Base-by-base conservation (phyloP, 2,113 vertebrate species). In the Eleginops maclovinus region DNA sequence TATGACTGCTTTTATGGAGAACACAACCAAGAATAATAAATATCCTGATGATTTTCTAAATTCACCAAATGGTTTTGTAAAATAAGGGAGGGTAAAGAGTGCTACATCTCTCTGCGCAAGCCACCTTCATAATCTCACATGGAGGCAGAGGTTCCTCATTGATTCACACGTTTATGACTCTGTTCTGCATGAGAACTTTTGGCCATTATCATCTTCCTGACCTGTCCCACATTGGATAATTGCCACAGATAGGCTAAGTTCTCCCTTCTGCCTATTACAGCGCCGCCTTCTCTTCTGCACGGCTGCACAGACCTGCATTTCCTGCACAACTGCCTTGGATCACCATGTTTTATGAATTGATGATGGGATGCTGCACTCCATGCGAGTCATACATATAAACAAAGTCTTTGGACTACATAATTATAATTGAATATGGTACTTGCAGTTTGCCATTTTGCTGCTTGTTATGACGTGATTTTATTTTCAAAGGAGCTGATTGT, bases 141-240 rank as follows among this genome's bases (percentile, higher is more conserved):
- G 12, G 28, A 63, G 67, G 54, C 51, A n/a, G 11, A 58, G 62
- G 40, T 58, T 85, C 66, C 43, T 62, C 8, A 88, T 64, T 79
- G 76, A 84, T 81, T 87, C 72, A 46, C 66, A 64, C 82, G 67
- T 90, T 87, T 82, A 83, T 51, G 64, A 69, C 73, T 77, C 74
- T 84, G 89, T 88, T 91, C 86, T 90, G 87, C 87, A 82, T 87
- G 87, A 90, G 17, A 79, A 82, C 81, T 66, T 87, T 86, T 36
- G 67, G 61, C 85, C 65, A 82, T 83, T 84, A 84, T 87, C 77
- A 71, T 83, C 69, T 79, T 68, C 79, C 62, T 82, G 68, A 87
- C 87, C 84, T 85, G 86, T 84, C 82, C 79, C 75, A 87, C 83
- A 86, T 87, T 75, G 68, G 75, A 89, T 90, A 87, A 89, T 88